Base-by-base conservation (phyloP, 2,888 invertebrate species). In the Peribatodes rhomboidaria region DNA sequence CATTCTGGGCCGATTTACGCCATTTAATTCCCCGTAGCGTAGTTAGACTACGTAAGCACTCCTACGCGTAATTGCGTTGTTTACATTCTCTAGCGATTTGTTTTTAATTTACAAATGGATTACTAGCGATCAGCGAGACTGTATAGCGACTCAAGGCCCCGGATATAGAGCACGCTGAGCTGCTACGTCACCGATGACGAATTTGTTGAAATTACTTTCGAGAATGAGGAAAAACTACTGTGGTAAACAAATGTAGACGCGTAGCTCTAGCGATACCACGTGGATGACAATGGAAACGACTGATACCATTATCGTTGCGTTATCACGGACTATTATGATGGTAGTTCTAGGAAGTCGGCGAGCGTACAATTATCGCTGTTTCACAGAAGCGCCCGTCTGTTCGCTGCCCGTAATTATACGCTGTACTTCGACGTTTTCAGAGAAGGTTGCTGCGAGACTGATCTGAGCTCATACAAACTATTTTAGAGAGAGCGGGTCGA, bases 251-350 rank as follows among this genome's bases (percentile, higher is more conserved):
- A 72, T 68, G 68, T 68, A 61, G 55, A 53, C 65, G 71, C 63
- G 58, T 61, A 67, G 54, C 56, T 18, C 13, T 18, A 33, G 44
- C 50, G 44, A 41, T 39, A 56, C 70, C 78, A 79, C 80, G 82
- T 74, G 78, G 69, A 68, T 74, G 68, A 79, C 78, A 81, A 80
- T 77, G 67, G 80, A 73, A 77, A 76, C 57, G 60, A 41, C 80
- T 85, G 88, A 88, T 88, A 89, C 74, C 75, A 85, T 83, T 88
- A 89, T 90, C 88, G 83, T 76, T 75, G 75, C 78, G 80, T 86
- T 92, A 92, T 91, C 90, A 84, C 73, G 70, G 67, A 72, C 75
- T 76, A 82, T 80, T 84, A 80, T 84, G 83, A 84, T 81, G 71
- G 75, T 71, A 75, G 79, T 91, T 90, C 90, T 79, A 73, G 81